Percentiles rank a stretch among this genome's conserved stretches.
phyloP scores from a whole-genome alignment of 2,888 invertebrate species.

The Eudasyphora cyanicolor region DNA sequence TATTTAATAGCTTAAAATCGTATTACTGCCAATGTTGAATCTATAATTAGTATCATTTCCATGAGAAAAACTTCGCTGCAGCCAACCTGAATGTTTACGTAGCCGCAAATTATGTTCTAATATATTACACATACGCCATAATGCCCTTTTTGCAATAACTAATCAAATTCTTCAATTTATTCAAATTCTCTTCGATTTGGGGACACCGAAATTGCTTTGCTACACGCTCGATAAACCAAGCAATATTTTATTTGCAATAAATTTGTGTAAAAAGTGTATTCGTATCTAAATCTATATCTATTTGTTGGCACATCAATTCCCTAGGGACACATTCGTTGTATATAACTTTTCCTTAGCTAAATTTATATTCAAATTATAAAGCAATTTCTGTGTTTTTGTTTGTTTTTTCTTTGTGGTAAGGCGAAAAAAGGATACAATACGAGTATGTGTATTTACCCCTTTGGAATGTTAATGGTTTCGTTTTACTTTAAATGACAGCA shows the following conservation, averaged over 20 bases:
- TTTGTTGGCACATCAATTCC: neutral
- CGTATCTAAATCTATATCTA: no score
- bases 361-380: neutral
- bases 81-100: no score
- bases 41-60: no score
- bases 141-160: neutral
- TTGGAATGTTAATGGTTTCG: conserved; percentile 25
- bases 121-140: neutral
- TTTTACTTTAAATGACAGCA: conserved; percentile 36
- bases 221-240: neutral
- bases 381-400: neutral
- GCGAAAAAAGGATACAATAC: neutral
- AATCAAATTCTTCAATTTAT: neutral
- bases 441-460: neutral
- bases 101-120: no score
- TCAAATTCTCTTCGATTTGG: no score
- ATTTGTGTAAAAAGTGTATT: neutral
- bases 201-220: no score
- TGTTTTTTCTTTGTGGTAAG: neutral
- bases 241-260: neutral
- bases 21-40: no score
- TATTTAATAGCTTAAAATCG: no score
- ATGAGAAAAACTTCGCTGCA: no score
- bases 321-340: neutral
- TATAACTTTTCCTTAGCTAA: neutral